A percentile compares a stretch with the other conserved stretches of the same genome.
Evolutionary conservation across 2,888 invertebrate species (phyloP).

Genomic region (Trissolcus japonicus): DNA sequence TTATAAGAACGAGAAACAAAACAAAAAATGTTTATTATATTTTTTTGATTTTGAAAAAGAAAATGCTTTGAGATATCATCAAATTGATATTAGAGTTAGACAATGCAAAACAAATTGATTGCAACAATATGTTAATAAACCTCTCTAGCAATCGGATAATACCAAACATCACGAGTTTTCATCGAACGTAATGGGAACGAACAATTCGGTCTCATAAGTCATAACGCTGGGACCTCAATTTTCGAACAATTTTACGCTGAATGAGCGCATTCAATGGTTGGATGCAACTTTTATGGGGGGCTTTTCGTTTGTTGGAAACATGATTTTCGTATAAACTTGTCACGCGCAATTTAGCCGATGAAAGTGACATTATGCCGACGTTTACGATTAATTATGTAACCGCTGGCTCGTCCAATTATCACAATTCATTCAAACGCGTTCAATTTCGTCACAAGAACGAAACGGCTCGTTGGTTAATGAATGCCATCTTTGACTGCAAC

Average conservation of each 20-base stretch:
- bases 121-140: conserved; percentile 34
- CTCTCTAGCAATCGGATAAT: neutral
- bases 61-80: too few relatives aligned
- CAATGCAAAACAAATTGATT: neutral
- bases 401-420: conserved; percentile 3
- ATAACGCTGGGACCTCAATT: conserved; percentile 38
- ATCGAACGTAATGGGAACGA: conserved; percentile 18
- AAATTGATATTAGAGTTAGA: neutral
- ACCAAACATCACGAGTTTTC: conserved; percentile 28
- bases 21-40: too few relatives aligned
- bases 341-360: conserved; percentile 48
- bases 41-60: too few relatives aligned
- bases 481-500: too few relatives aligned
- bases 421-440: conserved; percentile 18
- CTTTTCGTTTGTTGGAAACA: conserved; percentile 33
- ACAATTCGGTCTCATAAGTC: conserved; percentile 37
- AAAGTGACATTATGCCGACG: conserved; percentile 40
- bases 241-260: conserved; percentile 46
- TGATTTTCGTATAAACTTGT: conserved; percentile 38
- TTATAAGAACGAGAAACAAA: too few relatives aligned
- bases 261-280: conserved; percentile 26
- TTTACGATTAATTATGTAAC: conserved; percentile 39
- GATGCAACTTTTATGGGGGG: conserved; percentile 29
- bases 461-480: neutral
- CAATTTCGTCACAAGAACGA: conserved; percentile 7